Percentiles rank a stretch among this genome's conserved stretches.
phyloP scores from a whole-genome alignment of 2,797 vertebrate species.

The Pangasius krempfi region DNA sequence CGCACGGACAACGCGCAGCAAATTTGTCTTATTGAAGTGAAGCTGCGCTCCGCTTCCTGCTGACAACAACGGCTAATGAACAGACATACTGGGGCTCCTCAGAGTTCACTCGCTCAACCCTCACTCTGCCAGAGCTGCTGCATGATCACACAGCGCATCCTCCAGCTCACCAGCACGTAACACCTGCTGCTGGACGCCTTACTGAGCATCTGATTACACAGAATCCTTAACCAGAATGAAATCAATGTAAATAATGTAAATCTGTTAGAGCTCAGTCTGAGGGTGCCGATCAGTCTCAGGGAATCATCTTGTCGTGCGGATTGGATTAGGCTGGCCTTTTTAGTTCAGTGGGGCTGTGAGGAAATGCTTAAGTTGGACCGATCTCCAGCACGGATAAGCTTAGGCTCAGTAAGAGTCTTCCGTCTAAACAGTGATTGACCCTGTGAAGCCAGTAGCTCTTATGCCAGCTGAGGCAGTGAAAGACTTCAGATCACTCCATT shows the following conservation, averaged over 20 bases:
- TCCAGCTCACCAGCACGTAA: slow-evolving; percentile 62
- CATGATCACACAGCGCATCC: slow-evolving; percentile 44
- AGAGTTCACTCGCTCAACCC: slow-evolving; percentile 66
- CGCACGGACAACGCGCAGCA: slow-evolving; percentile 75
- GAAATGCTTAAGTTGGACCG: slow-evolving; percentile 52
- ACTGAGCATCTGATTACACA: slow-evolving; percentile 29
- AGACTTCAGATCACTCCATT: slow-evolving; percentile 45
- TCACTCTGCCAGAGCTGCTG: slow-evolving; percentile 53
- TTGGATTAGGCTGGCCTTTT: slow-evolving; percentile 41
- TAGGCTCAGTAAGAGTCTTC: slow-evolving; percentile 46
- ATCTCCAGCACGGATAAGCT: slow-evolving; percentile 51
- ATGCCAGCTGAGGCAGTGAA: slow-evolving; percentile 32
- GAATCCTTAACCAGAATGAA: background rate
- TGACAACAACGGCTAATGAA: slow-evolving; percentile 59
- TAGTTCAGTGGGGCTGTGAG: slow-evolving; percentile 28
- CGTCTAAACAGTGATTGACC: slow-evolving; percentile 53
- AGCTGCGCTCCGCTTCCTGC: slow-evolving; percentile 83
- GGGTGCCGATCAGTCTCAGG: slow-evolving; percentile 44
- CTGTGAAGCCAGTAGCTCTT: slow-evolving; percentile 40
- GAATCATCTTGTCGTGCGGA: slow-evolving; percentile 27
- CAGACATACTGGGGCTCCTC: slow-evolving; percentile 54
- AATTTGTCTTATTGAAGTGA: slow-evolving; percentile 96
- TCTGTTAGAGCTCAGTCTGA: slow-evolving; percentile 47
- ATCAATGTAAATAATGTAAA: slow-evolving; percentile 5
- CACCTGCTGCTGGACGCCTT: slow-evolving; percentile 18